Percentiles rank a stretch among this genome's conserved stretches.
Evolutionary conservation across 2,113 vertebrate genomes (phyloP).

Genomic region (Platycercus adscitus): DNA sequence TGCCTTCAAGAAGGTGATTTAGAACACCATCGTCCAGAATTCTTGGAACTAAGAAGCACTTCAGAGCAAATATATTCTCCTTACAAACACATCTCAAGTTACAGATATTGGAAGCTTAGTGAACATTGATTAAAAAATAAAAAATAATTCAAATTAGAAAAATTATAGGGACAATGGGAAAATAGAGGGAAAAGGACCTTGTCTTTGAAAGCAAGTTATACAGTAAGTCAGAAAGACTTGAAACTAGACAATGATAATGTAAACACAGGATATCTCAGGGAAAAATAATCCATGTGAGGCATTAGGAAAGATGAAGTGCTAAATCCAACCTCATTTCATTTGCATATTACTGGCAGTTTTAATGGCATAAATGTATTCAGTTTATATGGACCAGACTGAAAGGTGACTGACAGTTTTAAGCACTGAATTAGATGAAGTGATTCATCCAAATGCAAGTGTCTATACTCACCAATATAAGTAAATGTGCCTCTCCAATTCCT

Average conservation of each 20-base stretch:
- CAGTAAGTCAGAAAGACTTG: neutral
- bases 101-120: neutral
- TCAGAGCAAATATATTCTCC: neutral
- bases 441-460: neutral
- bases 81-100: neutral
- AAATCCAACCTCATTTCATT: neutral
- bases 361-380: neutral
- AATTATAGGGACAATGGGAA: neutral
- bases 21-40: neutral
- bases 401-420: neutral
- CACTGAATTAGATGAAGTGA: neutral
- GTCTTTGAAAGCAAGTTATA: neutral
- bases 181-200: neutral
- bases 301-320: neutral
- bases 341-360: neutral
- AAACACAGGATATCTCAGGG: neutral
- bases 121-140: neutral
- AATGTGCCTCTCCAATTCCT: neutral
- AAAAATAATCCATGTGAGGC: neutral
- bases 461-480: neutral
- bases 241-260: neutral
- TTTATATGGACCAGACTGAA: neutral
- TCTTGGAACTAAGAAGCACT: neutral
- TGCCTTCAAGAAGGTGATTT: neutral
- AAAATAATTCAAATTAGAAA: neutral